phyloP scores from a whole-genome alignment of 2,113 vertebrate genomes.

The Gobius niger region DNA sequence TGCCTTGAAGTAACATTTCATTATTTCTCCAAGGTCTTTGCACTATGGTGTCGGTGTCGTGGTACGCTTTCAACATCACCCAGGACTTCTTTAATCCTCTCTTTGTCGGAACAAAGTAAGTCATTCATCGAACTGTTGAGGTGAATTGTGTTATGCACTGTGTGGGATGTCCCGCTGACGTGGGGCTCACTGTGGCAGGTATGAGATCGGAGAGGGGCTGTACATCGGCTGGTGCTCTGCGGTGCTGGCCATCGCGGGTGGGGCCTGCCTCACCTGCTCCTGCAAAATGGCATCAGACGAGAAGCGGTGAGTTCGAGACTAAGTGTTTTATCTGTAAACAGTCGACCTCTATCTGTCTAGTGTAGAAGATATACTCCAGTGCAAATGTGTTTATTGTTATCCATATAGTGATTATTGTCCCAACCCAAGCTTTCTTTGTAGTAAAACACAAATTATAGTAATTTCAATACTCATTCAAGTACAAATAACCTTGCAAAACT shows the following conservation, averaged over 20 bases:
- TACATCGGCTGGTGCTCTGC: conserved; percentile 90
- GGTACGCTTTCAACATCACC: conserved; percentile 90
- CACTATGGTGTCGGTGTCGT: conserved; percentile 85
- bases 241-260: conserved; percentile 80
- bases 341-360: background rate
- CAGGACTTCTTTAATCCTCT: conserved; percentile 85
- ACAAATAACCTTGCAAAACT: background rate
- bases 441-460: background rate
- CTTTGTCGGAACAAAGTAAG: conserved; percentile 82
- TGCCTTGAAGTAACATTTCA: background rate
- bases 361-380: background rate
- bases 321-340: background rate
- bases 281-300: conserved; percentile 66
- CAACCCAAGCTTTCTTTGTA: background rate
- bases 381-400: background rate
- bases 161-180: background rate
- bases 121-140: background rate
- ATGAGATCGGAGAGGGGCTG: conserved; percentile 85
- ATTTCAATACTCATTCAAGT: background rate
- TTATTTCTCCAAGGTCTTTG: conserved; percentile 76
- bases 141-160: background rate
- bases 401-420: background rate
- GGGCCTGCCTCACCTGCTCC: conserved; percentile 76
- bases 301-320: conserved; percentile 66
- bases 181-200: conserved; percentile 67